phyloP scores from a whole-genome alignment of 2,113 vertebrate species.

The Rhinoptilus africanus region DNA sequence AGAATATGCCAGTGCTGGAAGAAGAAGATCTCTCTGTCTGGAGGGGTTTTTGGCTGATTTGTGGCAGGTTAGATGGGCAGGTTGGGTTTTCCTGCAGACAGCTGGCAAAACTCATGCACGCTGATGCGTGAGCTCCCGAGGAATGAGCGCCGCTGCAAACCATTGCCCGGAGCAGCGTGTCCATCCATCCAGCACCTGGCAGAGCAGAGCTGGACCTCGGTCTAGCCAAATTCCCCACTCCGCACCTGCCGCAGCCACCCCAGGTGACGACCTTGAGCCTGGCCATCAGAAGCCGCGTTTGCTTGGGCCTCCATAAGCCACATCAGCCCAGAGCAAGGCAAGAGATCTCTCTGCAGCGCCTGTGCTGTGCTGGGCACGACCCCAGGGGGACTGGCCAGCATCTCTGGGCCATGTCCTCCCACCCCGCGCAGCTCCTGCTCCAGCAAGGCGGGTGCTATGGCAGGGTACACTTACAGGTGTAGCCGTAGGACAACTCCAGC shows the following conservation, averaged over 20 bases:
- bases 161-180: not conserved
- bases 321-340: not conserved
- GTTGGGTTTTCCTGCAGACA: not conserved
- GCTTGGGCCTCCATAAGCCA: not conserved
- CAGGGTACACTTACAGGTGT: not conserved
- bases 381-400: not conserved
- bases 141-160: not conserved
- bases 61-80: not conserved
- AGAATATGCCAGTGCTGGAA: not conserved
- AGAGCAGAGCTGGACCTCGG: not conserved
- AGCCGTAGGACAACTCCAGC: not conserved
- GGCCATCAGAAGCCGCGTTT: not conserved
- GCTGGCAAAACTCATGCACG: not conserved
- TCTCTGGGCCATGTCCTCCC: not conserved
- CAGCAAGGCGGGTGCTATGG: accelerated
- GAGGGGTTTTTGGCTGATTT: not conserved
- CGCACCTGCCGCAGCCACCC: not conserved
- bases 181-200: accelerated
- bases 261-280: not conserved
- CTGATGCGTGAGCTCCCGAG: not conserved
- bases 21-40: not conserved
- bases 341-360: not conserved
- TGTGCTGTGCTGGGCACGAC: not conserved
- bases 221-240: not conserved
- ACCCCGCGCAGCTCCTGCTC: not conserved